Evolutionary conservation across 2,888 invertebrate species (phyloP), one percentile per base, ranked within the genome.

Genomic region (Drosophila neotestacea): DNA sequence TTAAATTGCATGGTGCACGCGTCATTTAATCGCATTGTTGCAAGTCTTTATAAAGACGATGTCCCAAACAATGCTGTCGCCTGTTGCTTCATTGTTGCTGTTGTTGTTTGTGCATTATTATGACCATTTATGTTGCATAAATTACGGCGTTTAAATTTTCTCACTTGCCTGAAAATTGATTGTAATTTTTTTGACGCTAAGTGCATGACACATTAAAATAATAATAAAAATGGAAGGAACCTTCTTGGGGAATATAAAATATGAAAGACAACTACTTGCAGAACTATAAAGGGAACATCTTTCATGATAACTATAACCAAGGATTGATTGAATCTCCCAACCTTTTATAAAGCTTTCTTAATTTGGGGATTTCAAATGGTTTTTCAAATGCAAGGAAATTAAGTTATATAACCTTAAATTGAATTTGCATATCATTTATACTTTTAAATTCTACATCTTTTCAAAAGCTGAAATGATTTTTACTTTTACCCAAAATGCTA

Each of bases 41-140:
- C 59, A 70, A 55, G 48, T 82, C 83, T 74, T 65, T 61, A 70
- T 69, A 51, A 47, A 61, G 48, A 51, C 55, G 68, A 59, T 61
- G 46, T 28, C 66, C 30, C 62, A 54, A 55, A 67, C 60, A 66
- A 61, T 61, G 59, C 48, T 41, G 68, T 48, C 47, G 13, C 51
- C 58, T 62, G 68, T 70, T 65, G 69, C 50, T 30, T 27, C 30
- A 56, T 47, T 51, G 22, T 34, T 48, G 48, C 41, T 69, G 54
- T 38, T 27, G 6, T 52, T 65, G 58, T 28, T 27, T 61, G 48
- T 32, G 67, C 72, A 73, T 79, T 78, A 84, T 83, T 79, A 85
- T 60, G 73, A 73, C 81, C 88, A 80, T 80, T 88, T 79, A 81
- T 81, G 80, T 76, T 85, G 90, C 90, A 89, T 90, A 90, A 90